Conservation (phyloP, 2,888 invertebrate genomes). For the Rhogogaster chlorosoma region DNA sequence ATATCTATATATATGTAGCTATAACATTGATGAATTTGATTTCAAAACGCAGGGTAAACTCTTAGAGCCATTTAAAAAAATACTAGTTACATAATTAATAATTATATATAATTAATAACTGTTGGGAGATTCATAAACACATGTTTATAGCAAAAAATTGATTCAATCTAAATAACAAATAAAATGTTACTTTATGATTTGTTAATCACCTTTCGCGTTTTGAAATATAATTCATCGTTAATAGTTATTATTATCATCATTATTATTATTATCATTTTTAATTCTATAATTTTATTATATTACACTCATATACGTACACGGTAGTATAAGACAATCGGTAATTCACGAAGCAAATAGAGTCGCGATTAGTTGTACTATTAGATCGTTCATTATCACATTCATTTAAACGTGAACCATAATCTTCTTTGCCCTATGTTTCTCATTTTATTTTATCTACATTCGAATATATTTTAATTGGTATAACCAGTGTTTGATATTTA, state of each 20-base stretch:
- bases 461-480: not conserved
- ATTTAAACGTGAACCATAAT: not conserved
- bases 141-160: not conserved
- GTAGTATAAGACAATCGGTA: constrained; percentile 25
- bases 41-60: constrained; percentile 54
- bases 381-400: not conserved
- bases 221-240: constrained; percentile 33
- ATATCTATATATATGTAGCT: constrained; percentile 58
- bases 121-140: not conserved
- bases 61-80: not conserved
- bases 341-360: constrained; percentile 24
- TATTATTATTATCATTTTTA: constrained; percentile 49
- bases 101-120: not conserved
- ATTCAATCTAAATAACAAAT: not conserved
- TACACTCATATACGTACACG: constrained; percentile 56
- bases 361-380: not conserved
- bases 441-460: not conserved
- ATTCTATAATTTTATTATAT: constrained; percentile 57
- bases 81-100: not conserved
- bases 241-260: constrained; percentile 5
- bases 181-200: not conserved
- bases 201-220: constrained; percentile 16
- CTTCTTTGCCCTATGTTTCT: not conserved
- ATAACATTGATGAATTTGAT: constrained; percentile 63
- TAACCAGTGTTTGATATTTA: not conserved